Base-by-base conservation (phyloP, 2,113 vertebrate species). In the Dipodomys stephensi region DNA sequence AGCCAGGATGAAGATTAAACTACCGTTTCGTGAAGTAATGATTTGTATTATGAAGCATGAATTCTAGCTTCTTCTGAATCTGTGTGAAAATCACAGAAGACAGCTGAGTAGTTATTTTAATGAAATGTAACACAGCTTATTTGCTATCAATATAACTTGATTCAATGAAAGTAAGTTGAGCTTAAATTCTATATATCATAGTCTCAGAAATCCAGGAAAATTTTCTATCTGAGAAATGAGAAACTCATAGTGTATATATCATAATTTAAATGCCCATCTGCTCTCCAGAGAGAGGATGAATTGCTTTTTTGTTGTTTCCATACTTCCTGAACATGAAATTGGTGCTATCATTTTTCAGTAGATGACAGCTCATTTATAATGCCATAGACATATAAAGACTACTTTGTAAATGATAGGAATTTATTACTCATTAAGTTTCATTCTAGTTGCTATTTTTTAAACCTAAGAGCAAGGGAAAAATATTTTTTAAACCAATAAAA, bases 191-290 rank as follows among this genome's bases (percentile, higher is more conserved):
- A 12, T 74, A 88, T 94, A 92, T 96, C 27, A 74, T 49, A 87
- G 22, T 28, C 27, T 82, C n/a, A 93, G n/a, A 92, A 88, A 78
- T 78, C 69, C 82, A 77, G 28, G 65, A 68, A 57, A 67, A n/a
- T 64, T 93, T 96, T 86, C 60, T 79, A 6, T 76, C 71, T 72
- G 30, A 32, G 44, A 95, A 95, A 76, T 67, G 74, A 93, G 39
- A 92, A 62, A 25, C 15, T 16, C 3, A 23, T 32, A 7, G 4
- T 77, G 73, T 77, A 46, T 90, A 2, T 92, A 73, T 79, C 88
- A 64, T 27, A 65, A 49, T 67, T 93, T 87, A 83, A 95, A 83
- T 88, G n/a, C 20, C 90, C 60, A 60, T 95, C 72, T 96, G 19
- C 86, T 93, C 79, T 87, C 28, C 93, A 11, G 53, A 87, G 53